phyloP scores from a whole-genome alignment of 2,113 vertebrate genomes.

The Trochalopteron elliotii region DNA sequence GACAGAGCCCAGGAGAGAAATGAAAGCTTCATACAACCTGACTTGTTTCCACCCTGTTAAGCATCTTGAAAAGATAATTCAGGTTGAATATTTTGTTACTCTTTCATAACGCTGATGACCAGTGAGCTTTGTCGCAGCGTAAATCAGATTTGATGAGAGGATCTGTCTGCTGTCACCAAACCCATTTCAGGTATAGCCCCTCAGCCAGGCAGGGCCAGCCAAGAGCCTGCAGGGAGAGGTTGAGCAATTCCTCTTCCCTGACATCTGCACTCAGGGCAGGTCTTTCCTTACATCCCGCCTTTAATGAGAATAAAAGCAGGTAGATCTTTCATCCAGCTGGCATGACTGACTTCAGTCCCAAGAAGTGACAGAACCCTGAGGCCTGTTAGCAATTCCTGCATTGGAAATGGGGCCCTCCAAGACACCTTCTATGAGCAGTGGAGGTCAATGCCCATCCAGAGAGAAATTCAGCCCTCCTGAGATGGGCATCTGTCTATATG shows the following conservation, averaged over 20 bases:
- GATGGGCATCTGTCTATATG: background rate
- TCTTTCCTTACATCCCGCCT: background rate
- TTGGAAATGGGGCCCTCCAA: background rate
- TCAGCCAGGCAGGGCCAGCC: background rate
- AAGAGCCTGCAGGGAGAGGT: background rate
- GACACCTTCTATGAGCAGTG: background rate
- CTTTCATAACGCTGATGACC: background rate
- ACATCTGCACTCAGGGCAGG: background rate
- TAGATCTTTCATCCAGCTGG: background rate
- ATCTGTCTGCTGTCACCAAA: background rate
- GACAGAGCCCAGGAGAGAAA: conserved; percentile 18
- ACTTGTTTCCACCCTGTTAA: conserved; percentile 23
- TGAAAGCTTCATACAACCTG: conserved; percentile 3
- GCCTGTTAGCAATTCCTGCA: background rate
- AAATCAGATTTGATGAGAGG: background rate
- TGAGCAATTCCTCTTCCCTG: background rate
- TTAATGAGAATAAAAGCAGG: background rate
- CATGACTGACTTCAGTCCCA: background rate
- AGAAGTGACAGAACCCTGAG: background rate
- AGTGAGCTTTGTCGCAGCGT: background rate
- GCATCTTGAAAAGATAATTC: conserved; percentile 39
- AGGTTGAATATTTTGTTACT: conserved; percentile 34
- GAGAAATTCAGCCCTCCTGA: background rate
- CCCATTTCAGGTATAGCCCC: background rate
- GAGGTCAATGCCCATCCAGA: background rate